Evolutionary conservation across 1,140 invertebrate genomes (phyloP).

Genomic region (Drosophila baimaii): DNA sequence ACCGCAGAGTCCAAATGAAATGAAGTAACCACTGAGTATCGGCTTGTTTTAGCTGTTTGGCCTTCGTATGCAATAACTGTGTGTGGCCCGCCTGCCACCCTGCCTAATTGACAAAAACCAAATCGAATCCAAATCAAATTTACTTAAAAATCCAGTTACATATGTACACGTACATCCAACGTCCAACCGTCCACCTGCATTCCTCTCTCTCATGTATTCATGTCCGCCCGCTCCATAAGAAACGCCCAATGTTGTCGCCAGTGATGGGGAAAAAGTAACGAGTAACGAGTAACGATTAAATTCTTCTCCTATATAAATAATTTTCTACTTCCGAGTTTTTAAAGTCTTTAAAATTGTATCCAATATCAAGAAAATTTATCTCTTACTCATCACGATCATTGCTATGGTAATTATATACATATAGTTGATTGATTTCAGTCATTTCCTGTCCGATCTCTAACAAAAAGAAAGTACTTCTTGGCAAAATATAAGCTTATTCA

Average conservation of each 20-base stretch:
- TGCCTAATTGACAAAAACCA: slow-evolving; percentile 50
- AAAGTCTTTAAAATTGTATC: background rate
- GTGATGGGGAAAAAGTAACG: background rate
- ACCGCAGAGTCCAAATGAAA: slow-evolving; percentile 9
- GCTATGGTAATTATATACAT: background rate
- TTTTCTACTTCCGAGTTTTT: background rate
- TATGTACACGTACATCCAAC: slow-evolving; percentile 63
- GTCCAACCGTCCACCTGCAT: slow-evolving; percentile 29
- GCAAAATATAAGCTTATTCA: background rate
- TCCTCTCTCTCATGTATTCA: slow-evolving; percentile 17
- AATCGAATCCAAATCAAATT: slow-evolving; percentile 40
- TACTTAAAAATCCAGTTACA: slow-evolving; percentile 48
- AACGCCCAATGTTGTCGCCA: background rate
- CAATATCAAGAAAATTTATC: background rate
- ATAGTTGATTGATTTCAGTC: no score
- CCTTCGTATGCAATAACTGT: slow-evolving; percentile 79
- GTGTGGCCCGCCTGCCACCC: slow-evolving; percentile 28
- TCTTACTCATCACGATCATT: background rate
- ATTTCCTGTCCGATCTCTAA: no score
- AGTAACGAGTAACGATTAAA: background rate
- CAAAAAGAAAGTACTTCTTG: background rate
- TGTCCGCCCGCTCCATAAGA: background rate
- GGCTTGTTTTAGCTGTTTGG: slow-evolving; percentile 76
- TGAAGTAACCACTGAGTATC: slow-evolving; percentile 37
- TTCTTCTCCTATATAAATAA: no score